Base-by-base conservation (phyloP, 2,888 invertebrate genomes). In the Abrostola triplasia region DNA sequence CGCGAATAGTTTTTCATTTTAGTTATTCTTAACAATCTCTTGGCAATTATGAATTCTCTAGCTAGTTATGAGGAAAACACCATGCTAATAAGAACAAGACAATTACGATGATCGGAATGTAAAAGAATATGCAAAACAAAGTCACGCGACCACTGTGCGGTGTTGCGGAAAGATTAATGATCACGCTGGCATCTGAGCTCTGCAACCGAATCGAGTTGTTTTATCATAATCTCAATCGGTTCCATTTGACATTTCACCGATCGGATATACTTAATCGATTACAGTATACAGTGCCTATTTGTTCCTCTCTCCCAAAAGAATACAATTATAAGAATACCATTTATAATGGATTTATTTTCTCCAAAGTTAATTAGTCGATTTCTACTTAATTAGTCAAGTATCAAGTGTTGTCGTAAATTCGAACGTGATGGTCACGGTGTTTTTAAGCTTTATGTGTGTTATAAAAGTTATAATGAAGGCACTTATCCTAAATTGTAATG, bases 71-170 rank as follows among this genome's bases (percentile, higher is more conserved):
- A 77, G 77, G 77, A 76, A 77, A 73, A 65, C 59, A 13, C 58
- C 55, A 37, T 65, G 62, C 53, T 60, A 59, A 65, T n/a, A 52
- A 70, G 59, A 66, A 49, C 35, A 49, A 65, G 56, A 50, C 12
- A 58, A 72, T 76, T 61, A 59, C 42, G 53, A 68, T 60, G 59
- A 64, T 53, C 63, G 76, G 80, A 79, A 79, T 79, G 80, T 73
- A 76, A 76, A 76, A 79, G 71, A 67, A 72, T 67, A 71, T 70
- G 69, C 59, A 77, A 70, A 79, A 77, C 65, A 59, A 8, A 65
- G 59, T 62, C 77, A 79, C 76, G 80, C 79, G 40, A 79, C 57
- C 59, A 60, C 47, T 58, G 66, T 47, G 65, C 64, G 58, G 41
- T 73, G 60, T 66, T 59, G 77, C 64, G 56, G 56, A 67, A 69